phyloP scores from a whole-genome alignment of 2,888 invertebrate species.

The Epinotia bilunana region DNA sequence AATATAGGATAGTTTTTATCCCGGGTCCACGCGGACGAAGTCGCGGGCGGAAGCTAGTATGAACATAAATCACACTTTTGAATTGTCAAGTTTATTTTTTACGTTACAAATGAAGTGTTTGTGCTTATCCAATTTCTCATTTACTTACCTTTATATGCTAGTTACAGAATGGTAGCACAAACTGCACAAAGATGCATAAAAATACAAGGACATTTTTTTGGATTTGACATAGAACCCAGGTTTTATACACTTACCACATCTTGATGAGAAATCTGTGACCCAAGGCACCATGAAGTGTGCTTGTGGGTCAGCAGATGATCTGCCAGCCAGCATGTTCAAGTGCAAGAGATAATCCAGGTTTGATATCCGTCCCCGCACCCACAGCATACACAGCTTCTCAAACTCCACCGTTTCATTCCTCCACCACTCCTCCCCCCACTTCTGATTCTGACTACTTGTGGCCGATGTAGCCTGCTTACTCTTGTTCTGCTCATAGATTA shows the following conservation, averaged over 20 bases:
- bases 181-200: too few species aligned
- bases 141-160: too few species aligned
- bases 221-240: neutral
- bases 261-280: slow-evolving; percentile 96
- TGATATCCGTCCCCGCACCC: slow-evolving; percentile 94
- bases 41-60: too few species aligned
- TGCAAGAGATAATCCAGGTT: slow-evolving; percentile 97
- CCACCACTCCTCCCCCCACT: slow-evolving; percentile 65
- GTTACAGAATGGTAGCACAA: too few species aligned
- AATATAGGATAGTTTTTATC: too few species aligned
- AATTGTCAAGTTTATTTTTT: too few species aligned
- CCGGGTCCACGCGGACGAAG: too few species aligned
- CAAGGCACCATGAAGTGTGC: slow-evolving; percentile 98
- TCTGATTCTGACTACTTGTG: slow-evolving; percentile 52
- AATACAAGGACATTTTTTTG: too few species aligned
- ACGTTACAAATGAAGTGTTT: too few species aligned
- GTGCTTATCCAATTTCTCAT: too few species aligned
- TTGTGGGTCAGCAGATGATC: slow-evolving; percentile 92
- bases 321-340: slow-evolving; percentile 93
- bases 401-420: slow-evolving; percentile 72
- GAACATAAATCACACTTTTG: too few species aligned
- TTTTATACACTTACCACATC: slow-evolving; percentile 85
- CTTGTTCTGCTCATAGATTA: slow-evolving; percentile 77
- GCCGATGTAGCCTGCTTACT: slow-evolving; percentile 62
- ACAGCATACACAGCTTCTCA: slow-evolving; percentile 87